Evolutionary conservation across 2,888 invertebrate genomes (phyloP), one percentile per base, ranked within the genome.

Genomic region (Chalcis sispes): DNA sequence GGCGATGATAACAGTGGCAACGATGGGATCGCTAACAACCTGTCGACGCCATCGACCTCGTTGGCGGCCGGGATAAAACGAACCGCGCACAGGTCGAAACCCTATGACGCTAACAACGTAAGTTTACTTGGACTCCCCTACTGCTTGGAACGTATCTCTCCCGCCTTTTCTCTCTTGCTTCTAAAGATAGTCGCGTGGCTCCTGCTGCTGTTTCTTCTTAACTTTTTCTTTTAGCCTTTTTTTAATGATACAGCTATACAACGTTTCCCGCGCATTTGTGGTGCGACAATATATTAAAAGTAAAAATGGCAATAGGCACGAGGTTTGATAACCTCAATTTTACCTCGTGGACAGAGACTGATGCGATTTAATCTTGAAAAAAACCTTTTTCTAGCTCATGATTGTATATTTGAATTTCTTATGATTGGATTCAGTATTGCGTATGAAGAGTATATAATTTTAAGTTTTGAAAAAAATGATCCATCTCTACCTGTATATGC

Each of bases 91-190:
- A 54, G 59, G 20, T 84, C 87, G 79, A 89, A 89, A 81, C 89
- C 90, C 71, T 90, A 90, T 83, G 89, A 90, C 82, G 86, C 87
- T 82, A 89, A 89, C 81, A 89, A 90, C 85, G 90, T 90, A 86
- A 90, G 90, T 90, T 86, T 56, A 77, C 77, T n/a, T n/a, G 79
- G 48, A 56, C 23, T 70, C 42, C 46, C 66, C 61, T 64, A 66
- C 52, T n/a, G 54, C 69, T 72, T 42, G 5, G 40, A 2, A 23
- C 27, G 40, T 46, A 10, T 48, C 27, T 32, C 52, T 59, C 58
- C 58, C 65, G 65, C 65, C 65, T 62, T 65, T 65, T 72, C 54
- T 29, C n/a, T 56, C 48, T 59, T 71, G 40, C 66, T 32, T 27
- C 4, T 54, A 18, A 7, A 3, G 8, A 8, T 5, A 8, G 5